A percentile compares a stretch with the other conserved stretches of the same genome.
phyloP scores from a whole-genome alignment of 2,888 invertebrate genomes.

The Altica lythri region DNA sequence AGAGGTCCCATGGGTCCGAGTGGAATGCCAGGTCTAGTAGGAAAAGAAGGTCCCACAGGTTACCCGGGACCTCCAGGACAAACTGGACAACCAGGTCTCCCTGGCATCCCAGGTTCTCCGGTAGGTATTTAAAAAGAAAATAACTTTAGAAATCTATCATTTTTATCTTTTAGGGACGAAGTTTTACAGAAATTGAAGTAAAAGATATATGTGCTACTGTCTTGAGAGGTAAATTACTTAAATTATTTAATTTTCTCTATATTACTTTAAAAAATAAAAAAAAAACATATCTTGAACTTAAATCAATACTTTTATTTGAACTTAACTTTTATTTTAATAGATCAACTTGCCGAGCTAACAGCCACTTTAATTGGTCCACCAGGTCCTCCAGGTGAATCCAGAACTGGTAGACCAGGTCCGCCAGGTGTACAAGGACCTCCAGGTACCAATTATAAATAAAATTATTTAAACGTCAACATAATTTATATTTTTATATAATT shows the following conservation, averaged over 20 bases:
- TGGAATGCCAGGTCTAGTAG: slow-evolving; percentile 64
- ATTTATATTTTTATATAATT: background rate
- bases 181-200: slow-evolving; percentile 73
- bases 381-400: slow-evolving; percentile 68
- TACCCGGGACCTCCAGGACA: slow-evolving; percentile 64
- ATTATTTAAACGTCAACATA: slow-evolving; percentile 1
- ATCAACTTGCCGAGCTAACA: slow-evolving; percentile 74
- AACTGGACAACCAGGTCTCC: slow-evolving; percentile 65
- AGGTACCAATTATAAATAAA: slow-evolving; percentile 57
- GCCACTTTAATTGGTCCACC: slow-evolving; percentile 67
- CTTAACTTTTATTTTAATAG: slow-evolving; percentile 55
- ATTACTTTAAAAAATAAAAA: too few species aligned
- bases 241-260: too few species aligned
- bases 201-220: slow-evolving; percentile 80
- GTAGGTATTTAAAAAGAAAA: slow-evolving; percentile 51
- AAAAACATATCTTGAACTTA: too few species aligned
- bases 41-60: slow-evolving; percentile 64
- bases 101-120: slow-evolving; percentile 64
- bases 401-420: slow-evolving; percentile 71
- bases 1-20: slow-evolving; percentile 62
- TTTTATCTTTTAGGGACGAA: slow-evolving; percentile 62
- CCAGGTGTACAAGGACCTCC: slow-evolving; percentile 71
- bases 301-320: too few species aligned
- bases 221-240: slow-evolving; percentile 68
- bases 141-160: too few species aligned